Base-by-base conservation (phyloP, 2,113 vertebrate species). In the Cariama cristata region DNA sequence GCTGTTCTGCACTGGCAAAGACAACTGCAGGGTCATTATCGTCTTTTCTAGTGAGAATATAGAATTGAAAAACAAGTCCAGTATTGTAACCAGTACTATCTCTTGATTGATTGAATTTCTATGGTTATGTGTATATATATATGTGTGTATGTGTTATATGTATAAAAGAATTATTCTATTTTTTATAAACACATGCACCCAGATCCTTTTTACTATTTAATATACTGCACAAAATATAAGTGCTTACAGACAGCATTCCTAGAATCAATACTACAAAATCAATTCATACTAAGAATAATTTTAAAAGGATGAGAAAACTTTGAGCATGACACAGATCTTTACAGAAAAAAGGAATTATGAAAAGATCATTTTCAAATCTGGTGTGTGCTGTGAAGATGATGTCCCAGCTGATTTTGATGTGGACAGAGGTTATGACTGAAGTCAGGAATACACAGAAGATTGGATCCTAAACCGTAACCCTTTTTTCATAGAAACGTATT, bases 351-450 rank as follows among this genome's bases (percentile, higher is more conserved):
- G 32, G 32, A 79, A 74, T 9, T 7, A 88, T 47, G 1, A 80
- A 90, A 96, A 84, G 33, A 94, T 75, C 4, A 42, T 73, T 79
- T 87, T 95, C 73, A 91, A 85, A 89, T 77, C 52, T 90, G 30
- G 12, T 75, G 32, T 74, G 20, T 6, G 2, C 60, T 55, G 38
- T 79, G 93, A 95, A 94, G 74, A 71, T 59, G 56, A 90, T 74
- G 66, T 81, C 81, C 66, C 56, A 93, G 69, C 52, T 97, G 82
- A 91, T 80, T 94, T 63, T 92, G 60, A 68, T 2, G 8, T 53
- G 64, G 86, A 75, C 56, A 91, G 86, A 95, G 86, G 96, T 93
- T 86, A 92, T 93, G 49, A 91, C 45, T 91, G 91, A 96, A 91
- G 64, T 94, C 79, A 92, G 80, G 76, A 97, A 91, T 42, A 88